These are phyloP conservation scores for Discoglossus pictus DNA, from an alignment of 2,797 vertebrate species.

Conservation along the genomic window DNA sequence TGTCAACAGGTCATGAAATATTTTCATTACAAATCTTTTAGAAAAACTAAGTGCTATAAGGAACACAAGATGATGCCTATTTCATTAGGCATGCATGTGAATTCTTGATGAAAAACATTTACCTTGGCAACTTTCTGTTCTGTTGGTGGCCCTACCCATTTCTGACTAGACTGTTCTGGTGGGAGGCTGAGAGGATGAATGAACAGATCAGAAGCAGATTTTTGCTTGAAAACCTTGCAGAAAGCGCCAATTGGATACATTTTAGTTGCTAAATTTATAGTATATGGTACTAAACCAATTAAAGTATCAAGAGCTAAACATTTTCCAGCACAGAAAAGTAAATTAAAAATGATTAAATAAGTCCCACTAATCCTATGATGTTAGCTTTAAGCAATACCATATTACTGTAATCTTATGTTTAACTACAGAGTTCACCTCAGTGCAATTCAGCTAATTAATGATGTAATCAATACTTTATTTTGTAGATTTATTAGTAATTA, in stretches of 20 bases:
- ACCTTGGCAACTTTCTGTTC: slow-evolving; percentile 68
- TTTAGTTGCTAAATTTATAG: neutral
- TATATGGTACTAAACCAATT: no score
- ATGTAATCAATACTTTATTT: no score
- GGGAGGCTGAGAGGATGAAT: slow-evolving; percentile 52
- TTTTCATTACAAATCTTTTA: slow-evolving; percentile 73
- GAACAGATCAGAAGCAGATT: slow-evolving; percentile 54
- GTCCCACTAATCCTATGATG: no score
- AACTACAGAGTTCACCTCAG: no score
- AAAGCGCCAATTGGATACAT: neutral
- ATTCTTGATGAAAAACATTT: slow-evolving; percentile 73
- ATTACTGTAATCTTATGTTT: no score
- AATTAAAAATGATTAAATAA: no score
- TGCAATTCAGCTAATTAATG: no score
- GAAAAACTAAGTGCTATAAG: slow-evolving; percentile 67
- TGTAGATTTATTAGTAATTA: no score
- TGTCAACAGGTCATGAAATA: slow-evolving; percentile 78
- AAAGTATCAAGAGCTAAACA: no score
- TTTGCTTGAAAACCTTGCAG: slow-evolving; percentile 20
- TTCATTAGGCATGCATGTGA: slow-evolving; percentile 69
- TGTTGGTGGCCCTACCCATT: slow-evolving; percentile 68
- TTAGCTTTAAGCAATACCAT: no score
- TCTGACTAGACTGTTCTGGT: slow-evolving; percentile 61
- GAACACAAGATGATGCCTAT: slow-evolving; percentile 67
- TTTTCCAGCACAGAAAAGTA: no score